These are phyloP conservation scores for Enchytraeus crypticus DNA, from an alignment of 2,888 invertebrate genomes.

Conservation along the genomic window DNA sequence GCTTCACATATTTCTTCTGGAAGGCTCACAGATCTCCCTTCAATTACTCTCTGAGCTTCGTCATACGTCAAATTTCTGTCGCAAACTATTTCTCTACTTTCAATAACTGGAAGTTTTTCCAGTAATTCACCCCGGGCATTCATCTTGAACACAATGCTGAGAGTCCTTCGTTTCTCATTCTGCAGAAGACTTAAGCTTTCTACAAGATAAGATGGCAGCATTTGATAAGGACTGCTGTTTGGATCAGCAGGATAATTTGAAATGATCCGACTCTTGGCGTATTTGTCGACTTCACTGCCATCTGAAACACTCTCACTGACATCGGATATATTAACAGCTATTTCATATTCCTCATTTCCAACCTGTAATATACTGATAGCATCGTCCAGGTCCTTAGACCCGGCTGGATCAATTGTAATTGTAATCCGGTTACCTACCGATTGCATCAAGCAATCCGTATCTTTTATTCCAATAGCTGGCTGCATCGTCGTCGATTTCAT, in stretches of 20 bases:
- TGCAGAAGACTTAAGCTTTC: constrained; percentile 50
- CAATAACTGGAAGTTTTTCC: not conserved
- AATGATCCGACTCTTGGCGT: constrained; percentile 71
- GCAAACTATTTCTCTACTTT: constrained; percentile 5
- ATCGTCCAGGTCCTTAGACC: constrained; percentile 87
- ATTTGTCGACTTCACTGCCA: constrained; percentile 57
- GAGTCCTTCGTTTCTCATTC: constrained; percentile 29
- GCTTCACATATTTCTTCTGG: not conserved
- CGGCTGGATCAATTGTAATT: constrained; percentile 86
- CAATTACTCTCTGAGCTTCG: constrained; percentile 6
- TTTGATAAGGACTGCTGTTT: constrained; percentile 69
- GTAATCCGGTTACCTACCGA: too few species aligned
- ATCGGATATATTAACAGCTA: constrained; percentile 91
- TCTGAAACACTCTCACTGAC: constrained; percentile 72
- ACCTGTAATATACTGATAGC: constrained; percentile 72
- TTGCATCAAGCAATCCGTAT: too few species aligned
- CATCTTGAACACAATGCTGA: constrained; percentile 4
- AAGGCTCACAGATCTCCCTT: not conserved
- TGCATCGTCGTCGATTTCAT: too few species aligned
- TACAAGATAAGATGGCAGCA: constrained; percentile 78
- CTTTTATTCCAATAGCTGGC: too few species aligned
- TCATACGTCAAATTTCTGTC: constrained; percentile 3
- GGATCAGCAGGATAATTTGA: constrained; percentile 30
- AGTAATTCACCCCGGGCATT: not conserved
- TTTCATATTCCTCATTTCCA: constrained; percentile 48